These are phyloP conservation scores for Rhabditophanes sp. DNA, from an alignment of 2,888 invertebrate species.

Conservation along the genomic window DNA sequence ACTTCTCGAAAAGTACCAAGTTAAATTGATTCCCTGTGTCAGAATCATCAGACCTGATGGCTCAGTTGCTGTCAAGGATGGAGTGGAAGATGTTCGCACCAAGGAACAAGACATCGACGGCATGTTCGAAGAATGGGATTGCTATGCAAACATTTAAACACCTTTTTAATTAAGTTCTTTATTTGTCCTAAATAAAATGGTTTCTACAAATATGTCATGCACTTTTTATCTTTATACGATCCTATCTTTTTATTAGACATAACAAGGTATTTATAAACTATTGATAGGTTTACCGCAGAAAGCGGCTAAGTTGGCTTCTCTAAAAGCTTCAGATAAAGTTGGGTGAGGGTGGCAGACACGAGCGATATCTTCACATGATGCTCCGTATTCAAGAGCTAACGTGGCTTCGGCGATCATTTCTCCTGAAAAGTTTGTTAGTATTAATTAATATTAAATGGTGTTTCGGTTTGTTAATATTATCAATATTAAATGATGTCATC, in stretches of 20 bases:
- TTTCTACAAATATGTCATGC: no score
- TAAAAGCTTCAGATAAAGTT: constrained; percentile 85
- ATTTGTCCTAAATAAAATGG: no score
- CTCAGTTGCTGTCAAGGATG: no score
- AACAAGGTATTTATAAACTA: constrained; percentile 50
- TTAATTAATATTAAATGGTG: constrained; percentile 1
- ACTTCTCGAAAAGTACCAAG: no score
- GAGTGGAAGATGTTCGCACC: no score
- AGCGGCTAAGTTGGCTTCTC: constrained; percentile 88
- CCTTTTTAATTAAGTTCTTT: no score
- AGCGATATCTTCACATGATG: constrained; percentile 91
- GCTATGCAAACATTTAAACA: no score
- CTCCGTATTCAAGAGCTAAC: constrained; percentile 95
- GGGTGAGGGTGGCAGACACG: constrained; percentile 98
- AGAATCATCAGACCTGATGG: no score
- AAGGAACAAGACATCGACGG: no score
- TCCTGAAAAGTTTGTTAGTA: constrained; percentile 50
- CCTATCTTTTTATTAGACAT: not conserved
- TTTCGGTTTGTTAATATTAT: constrained; percentile 1
- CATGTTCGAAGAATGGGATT: no score
- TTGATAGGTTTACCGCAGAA: constrained; percentile 93
- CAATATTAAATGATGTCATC: constrained; percentile 1
- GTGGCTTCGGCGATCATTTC: constrained; percentile 96
- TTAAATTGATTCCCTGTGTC: no score
- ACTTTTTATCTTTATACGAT: no score